Evolutionary conservation across 2,888 invertebrate genomes (phyloP), one percentile per base, ranked within the genome.

Genomic region (Tetheella fluctuosa): DNA sequence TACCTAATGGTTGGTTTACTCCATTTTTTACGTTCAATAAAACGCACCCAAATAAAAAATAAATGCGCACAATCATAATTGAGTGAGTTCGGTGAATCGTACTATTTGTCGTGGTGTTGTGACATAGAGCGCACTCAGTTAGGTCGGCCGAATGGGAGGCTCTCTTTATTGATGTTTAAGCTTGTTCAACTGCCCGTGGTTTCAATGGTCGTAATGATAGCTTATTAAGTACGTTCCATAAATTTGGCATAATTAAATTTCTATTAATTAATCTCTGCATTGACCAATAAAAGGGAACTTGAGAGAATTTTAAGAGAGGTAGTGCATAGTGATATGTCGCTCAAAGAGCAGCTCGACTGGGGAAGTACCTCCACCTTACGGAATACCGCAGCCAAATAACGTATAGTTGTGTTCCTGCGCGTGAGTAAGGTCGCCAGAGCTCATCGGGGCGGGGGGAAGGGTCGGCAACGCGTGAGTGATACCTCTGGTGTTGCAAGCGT

Each of bases 41-140:
- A 20, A 10, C 48, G n/a, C 17, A 20, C 17, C 48, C 48, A 48
- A 20, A 48, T 48, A 48, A 48, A 48, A 64, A 66, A 65, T 68
- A 60, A 68, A 68, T 69, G 68, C 64, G 63, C 63, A 62, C 68
- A 70, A 69, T 57, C 66, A 66, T 68, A 63, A 82, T 81, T 73
- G 71, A 74, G 65, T 66, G 67, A 65, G 62, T 69, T 70, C 70
- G 75, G 70, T 67, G 69, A 76, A 69, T 73, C 73, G 70, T 74
- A 68, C 67, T 73, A 72, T 74, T 76, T 69, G 70, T 63, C 48
- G 48, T 48, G 48, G 48, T 76, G 72, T 65, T 71, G 74, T 79
- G 76, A 77, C 76, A 77, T 69, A 65, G 70, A 69, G 69, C 61
- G 59, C 67, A 72, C 74, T 78, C 72, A 67, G 74, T 48, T 76